Evolutionary conservation across 2,888 invertebrate species (phyloP).

Genomic region (Scelioninae gen. 1): DNA sequence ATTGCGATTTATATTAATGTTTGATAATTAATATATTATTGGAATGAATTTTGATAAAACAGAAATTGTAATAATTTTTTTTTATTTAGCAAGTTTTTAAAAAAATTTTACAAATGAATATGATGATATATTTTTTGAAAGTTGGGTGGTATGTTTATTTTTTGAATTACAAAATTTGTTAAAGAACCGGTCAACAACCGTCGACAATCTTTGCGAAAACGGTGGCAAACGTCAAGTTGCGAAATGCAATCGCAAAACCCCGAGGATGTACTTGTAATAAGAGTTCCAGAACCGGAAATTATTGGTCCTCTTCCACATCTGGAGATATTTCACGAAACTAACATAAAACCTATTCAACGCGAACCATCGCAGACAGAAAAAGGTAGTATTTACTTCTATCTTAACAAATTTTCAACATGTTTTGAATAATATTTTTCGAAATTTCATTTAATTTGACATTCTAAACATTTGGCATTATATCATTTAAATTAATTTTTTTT

Average conservation of each 20-base stretch:
- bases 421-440: too few species aligned
- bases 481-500: too few species aligned
- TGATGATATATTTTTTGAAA: too few species aligned
- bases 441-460: too few species aligned
- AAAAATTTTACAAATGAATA: too few species aligned
- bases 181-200: constrained; percentile 62
- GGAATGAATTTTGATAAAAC: too few species aligned
- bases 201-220: constrained; percentile 77
- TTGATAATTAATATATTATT: too few species aligned
- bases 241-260: constrained; percentile 68
- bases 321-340: constrained; percentile 80
- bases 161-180: constrained; percentile 14
- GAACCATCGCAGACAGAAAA: constrained; percentile 82
- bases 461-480: too few species aligned
- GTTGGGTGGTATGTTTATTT: not conserved
- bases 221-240: constrained; percentile 75
- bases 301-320: constrained; percentile 79
- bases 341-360: constrained; percentile 80
- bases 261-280: constrained; percentile 80
- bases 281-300: constrained; percentile 82
- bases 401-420: too few species aligned
- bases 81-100: too few species aligned
- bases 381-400: constrained; percentile 73
- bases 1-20: not conserved
- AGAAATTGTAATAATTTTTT: too few species aligned